phyloP scores from a whole-genome alignment of 2,797 vertebrate genomes.

The Apodemus agrarius region DNA sequence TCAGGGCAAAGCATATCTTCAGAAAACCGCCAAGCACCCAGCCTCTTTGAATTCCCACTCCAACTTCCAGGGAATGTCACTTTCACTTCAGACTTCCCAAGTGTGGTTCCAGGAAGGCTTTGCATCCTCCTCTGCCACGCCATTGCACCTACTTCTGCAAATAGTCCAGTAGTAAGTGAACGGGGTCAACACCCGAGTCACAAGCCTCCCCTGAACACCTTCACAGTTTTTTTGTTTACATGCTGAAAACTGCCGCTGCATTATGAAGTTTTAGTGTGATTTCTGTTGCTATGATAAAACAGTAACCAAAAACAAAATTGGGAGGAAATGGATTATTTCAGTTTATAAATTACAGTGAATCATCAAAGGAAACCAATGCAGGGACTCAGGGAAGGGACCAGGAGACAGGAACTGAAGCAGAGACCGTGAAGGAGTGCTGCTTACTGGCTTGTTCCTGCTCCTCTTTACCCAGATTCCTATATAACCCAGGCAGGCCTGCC shows the following conservation, averaged over 20 bases:
- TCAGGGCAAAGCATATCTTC: not conserved
- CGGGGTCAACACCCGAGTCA: not conserved
- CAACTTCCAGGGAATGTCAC: not conserved
- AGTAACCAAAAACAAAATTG: not conserved
- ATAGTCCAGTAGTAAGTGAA: not conserved
- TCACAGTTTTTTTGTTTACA: not conserved
- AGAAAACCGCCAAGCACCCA: not conserved
- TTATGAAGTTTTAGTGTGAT: not conserved
- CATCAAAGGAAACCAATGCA: not conserved
- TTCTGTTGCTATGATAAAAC: not conserved
- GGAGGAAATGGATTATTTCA: not conserved
- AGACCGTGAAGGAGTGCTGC: not conserved
- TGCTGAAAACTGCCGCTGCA: not conserved
- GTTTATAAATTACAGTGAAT: not conserved
- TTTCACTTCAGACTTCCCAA: not conserved
- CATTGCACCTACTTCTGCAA: not conserved
- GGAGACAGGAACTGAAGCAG: not conserved
- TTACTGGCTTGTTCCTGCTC: not conserved
- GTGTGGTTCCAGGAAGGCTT: not conserved
- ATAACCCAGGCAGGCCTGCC: no score
- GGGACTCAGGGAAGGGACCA: not conserved
- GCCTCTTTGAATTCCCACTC: no score
- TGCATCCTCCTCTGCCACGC: not conserved
- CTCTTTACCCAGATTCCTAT: not conserved
- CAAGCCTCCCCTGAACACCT: not conserved